Conservation (phyloP, 2,797 vertebrate species). For the Smutsia gigantea region DNA sequence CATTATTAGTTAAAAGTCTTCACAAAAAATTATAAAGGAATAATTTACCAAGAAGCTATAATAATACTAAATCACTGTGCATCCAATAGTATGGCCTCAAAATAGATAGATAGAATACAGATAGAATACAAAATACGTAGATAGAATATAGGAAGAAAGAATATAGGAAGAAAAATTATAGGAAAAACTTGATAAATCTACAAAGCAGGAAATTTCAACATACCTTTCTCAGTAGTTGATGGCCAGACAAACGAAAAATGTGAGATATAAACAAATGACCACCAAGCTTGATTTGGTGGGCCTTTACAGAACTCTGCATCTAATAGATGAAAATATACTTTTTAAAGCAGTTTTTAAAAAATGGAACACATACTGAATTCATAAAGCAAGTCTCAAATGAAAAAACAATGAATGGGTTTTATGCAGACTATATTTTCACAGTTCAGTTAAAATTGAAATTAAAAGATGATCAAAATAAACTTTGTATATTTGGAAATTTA, state of each 20-base stretch:
- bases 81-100: background rate
- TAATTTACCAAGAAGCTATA: conserved; percentile 28
- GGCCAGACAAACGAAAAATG: background rate
- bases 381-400: background rate
- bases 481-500: conserved; percentile 43
- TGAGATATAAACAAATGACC: background rate
- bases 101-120: conserved; percentile 27
- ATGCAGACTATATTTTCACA: conserved; percentile 14
- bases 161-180: background rate
- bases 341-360: conserved; percentile 9
- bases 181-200: background rate
- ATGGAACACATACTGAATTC: conserved; percentile 7
- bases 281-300: conserved; percentile 24
- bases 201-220: background rate
- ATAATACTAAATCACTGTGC: background rate
- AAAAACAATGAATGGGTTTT: conserved; percentile 16
- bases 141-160: background rate
- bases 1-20: conserved; percentile 46
- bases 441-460: conserved; percentile 17
- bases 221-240: background rate
- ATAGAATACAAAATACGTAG: background rate
- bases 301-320: background rate
- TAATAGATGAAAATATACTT: background rate
- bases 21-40: conserved; percentile 19
- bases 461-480: conserved; percentile 18